phyloP scores from a whole-genome alignment of 2,113 vertebrate genomes.

The Anhinga rufa region DNA sequence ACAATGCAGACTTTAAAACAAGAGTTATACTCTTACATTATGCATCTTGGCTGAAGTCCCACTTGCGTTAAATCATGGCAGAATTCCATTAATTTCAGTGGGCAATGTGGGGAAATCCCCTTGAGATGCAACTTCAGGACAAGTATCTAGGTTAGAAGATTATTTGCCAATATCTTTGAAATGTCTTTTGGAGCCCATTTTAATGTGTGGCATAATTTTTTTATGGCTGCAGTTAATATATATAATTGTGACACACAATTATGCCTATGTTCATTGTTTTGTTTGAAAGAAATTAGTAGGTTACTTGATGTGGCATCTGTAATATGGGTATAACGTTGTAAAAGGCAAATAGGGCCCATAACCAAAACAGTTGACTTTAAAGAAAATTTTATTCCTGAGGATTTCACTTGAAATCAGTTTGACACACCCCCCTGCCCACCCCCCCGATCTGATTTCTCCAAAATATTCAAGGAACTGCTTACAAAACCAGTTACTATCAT shows the following conservation, averaged over 20 bases:
- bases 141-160: background rate
- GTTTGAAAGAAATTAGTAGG: background rate
- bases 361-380: conserved; percentile 13
- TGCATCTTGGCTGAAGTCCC: conserved; percentile 10
- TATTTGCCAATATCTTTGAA: background rate
- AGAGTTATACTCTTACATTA: background rate
- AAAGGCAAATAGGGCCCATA: background rate
- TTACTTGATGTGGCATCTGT: background rate
- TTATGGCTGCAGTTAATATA: background rate
- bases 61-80: background rate
- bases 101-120: background rate
- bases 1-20: background rate
- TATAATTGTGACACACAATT: background rate
- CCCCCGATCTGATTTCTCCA: background rate
- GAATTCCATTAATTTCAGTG: background rate
- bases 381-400: background rate
- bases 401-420: background rate
- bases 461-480: background rate
- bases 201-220: background rate
- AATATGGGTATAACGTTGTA: background rate
- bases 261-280: background rate
- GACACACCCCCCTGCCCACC: too few species aligned
- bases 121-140: background rate
- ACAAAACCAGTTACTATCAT: background rate
- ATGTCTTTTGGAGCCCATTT: background rate